Evolutionary conservation across 2,113 vertebrate species (phyloP), one percentile per base, ranked within the genome.

Genomic region (Corvus moneduloides): DNA sequence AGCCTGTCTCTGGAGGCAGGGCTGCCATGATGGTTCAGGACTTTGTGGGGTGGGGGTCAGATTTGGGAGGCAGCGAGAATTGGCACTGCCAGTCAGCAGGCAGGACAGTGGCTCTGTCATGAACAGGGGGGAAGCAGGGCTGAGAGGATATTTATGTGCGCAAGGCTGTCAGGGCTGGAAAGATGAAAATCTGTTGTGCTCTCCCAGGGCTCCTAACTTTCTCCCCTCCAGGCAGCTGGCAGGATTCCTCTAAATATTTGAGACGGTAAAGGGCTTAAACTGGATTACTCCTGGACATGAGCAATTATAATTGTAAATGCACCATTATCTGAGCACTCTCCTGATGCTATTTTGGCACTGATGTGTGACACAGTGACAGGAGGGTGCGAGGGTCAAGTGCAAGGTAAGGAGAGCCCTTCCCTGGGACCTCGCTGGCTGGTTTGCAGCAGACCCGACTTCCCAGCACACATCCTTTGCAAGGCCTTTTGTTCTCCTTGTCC

Each of bases 211-310:
- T 96, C 89, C 76, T 80, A 84, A 90, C 73, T 94, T 91, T 84
- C 77, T 95, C 72, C 87, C 93, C 89, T 84, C 59, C 89, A 89
- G 91, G 95, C 89, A 95, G 84, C 93, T 93, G 84, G 89, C 89
- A 93, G 96, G 95, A 91, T 93, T 95, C 95, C 87, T 93, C 93
- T 93, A 94, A 96, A 95, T 94, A 95, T 96, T 93, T 94, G 93
- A 96, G 95, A 91, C 28, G 52, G 87, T 94, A 91, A 94, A 95
- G 90, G 93, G 84, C 84, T 94, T 94, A 84, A 94, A 89, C 74
- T 82, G 74, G 93, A 93, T 93, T 96, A 95, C 82, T 94, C 58
- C 93, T 84, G 92, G 93, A 93, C 90, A 93, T 13, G 77, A 91
- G 78, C 87, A 95, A 95, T 97, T 96, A 84, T 58, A 96, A 96